Conservation (phyloP, 2,888 invertebrate genomes). For the Sphecodes monilicornis region DNA sequence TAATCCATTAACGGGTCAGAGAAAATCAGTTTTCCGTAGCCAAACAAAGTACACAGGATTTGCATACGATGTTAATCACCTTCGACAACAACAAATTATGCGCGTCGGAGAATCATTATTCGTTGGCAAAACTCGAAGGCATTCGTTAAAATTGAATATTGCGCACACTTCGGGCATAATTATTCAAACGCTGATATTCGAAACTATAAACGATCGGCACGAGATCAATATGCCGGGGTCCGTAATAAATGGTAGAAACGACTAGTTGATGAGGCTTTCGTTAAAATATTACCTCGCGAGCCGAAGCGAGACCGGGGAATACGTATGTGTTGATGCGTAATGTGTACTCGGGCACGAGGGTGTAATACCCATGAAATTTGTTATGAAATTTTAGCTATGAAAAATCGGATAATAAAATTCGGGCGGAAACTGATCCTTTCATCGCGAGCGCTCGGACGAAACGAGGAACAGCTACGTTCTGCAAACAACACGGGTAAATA, state of each 20-base stretch:
- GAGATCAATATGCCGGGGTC: neutral
- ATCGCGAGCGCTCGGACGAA: neutral
- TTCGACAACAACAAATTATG: neutral
- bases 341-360: neutral
- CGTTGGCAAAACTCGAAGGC: neutral
- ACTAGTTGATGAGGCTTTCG: slow-evolving; percentile 26
- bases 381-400: neutral
- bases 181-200: neutral
- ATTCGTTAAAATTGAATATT: slow-evolving; percentile 18
- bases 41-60: slow-evolving; percentile 5
- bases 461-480: neutral
- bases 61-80: neutral
- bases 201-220: slow-evolving; percentile 1
- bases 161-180: neutral
- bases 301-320: neutral
- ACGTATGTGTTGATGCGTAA: slow-evolving; percentile 26
- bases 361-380: slow-evolving; percentile 12
- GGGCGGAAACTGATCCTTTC: slow-evolving; percentile 7
- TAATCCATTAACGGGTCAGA: neutral
- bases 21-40: neutral
- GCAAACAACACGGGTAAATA: slow-evolving; percentile 36
- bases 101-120: neutral
- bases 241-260: slow-evolving; percentile 11
- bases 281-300: neutral
- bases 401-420: slow-evolving; percentile 19